Evolutionary conservation across 2,797 vertebrate genomes (phyloP).

Genomic region (Halcyon smyrnensis): DNA sequence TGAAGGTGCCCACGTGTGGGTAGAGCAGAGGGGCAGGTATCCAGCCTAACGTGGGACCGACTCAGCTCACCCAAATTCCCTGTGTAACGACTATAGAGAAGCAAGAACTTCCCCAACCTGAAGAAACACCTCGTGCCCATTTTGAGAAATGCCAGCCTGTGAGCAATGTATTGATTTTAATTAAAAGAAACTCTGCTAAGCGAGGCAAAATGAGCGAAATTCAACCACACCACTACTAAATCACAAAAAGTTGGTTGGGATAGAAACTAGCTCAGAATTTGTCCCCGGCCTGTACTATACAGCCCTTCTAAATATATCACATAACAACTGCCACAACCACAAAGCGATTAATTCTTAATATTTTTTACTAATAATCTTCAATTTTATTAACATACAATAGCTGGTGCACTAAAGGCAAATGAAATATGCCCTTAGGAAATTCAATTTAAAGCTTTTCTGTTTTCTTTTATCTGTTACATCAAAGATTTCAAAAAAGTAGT

Average conservation of each 20-base stretch:
- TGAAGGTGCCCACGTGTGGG: fast-evolving
- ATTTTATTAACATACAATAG: slow-evolving; percentile 26
- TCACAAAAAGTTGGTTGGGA: background rate
- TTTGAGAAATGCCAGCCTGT: background rate
- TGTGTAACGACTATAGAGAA: fast-evolving
- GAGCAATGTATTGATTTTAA: background rate
- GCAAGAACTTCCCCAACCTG: background rate
- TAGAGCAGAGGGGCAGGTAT: background rate
- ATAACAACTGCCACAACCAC: background rate
- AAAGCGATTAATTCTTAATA: background rate
- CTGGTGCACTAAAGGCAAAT: slow-evolving; percentile 29
- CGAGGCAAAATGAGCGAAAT: background rate
- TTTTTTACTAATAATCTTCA: background rate
- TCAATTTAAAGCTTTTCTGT: slow-evolving; percentile 48
- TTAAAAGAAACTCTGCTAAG: background rate
- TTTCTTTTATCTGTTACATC: slow-evolving; percentile 64
- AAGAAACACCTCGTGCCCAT: fast-evolving
- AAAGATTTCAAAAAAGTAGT: slow-evolving; percentile 25
- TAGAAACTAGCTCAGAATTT: background rate
- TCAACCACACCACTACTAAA: background rate
- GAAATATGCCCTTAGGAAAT: slow-evolving; percentile 24
- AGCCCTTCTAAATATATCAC: background rate
- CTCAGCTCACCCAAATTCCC: background rate
- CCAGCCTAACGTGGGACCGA: background rate
- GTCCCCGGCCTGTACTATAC: background rate